Evolutionary conservation across 2,113 vertebrate genomes (phyloP), one percentile per base, ranked within the genome.

Genomic region (Brienomyrus brachyistius): DNA sequence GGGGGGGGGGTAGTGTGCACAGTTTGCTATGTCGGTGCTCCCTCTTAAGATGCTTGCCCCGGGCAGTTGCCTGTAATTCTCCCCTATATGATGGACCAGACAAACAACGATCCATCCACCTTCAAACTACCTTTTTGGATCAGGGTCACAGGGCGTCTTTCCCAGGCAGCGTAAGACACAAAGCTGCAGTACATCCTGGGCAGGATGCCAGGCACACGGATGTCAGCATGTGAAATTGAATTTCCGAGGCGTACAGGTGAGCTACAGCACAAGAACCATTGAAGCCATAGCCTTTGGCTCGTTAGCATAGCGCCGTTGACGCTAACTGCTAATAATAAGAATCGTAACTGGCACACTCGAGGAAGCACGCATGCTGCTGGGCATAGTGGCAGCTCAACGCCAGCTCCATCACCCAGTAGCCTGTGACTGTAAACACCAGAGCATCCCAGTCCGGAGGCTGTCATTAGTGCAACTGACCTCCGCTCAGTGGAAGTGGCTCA

Each of bases 241-340:
- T 51, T 88, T 51, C 45, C 11, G 27, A 23, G 54, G 3, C 5
- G 35, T 23, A 40, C 31, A 56, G 47, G 19, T 5, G 9, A 50
- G 82, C 21, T 11, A n/a, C 21, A 52, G 89, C 88, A 35, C 70
- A 92, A 91, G 74, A 88, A 90, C 35, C 4, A 80, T 19, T 43
- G 74, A 43, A 43, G 13, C 31, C n/a, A 3, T 77, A 77, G 31
- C 70, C 70, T 77, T 40, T 40, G 31, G 70, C 15, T 40, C 5
- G 11, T 43, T 89, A 91, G 90, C 90, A 92, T 56, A 45, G 89
- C 43, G 85, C 62, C 88, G 47, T 48, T 88, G 87, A 62, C 19
- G 4, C 5, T 66, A 5, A 15, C 23, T 66, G 43, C 82, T 70
- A 35, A 45, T 59, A 47, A 47, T 48, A 85, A 56, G 9, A 19